phyloP scores from a whole-genome alignment of 2,113 vertebrate species.

The Alouatta palliata region DNA sequence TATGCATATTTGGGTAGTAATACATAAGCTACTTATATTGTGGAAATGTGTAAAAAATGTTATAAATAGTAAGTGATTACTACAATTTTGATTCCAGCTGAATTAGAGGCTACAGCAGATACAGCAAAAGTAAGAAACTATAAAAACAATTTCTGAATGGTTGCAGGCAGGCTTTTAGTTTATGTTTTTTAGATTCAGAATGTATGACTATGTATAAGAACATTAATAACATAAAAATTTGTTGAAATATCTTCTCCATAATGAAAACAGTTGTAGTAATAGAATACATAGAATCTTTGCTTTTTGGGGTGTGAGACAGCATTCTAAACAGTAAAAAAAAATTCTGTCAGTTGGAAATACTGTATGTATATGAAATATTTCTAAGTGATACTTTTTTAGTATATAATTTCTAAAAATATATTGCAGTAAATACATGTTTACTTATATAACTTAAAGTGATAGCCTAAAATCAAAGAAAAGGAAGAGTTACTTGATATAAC shows the following conservation, averaged over 20 bases:
- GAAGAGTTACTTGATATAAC: not conserved
- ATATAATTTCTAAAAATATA: conserved; percentile 22
- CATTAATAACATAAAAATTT: not conserved
- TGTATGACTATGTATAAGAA: not conserved
- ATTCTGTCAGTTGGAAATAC: not conserved
- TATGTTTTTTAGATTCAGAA: conserved; percentile 18
- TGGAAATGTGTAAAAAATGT: not conserved
- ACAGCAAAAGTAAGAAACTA: not conserved
- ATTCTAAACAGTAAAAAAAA: not conserved
- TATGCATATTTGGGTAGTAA: not conserved
- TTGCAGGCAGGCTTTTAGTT: conserved; percentile 22
- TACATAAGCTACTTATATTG: not conserved
- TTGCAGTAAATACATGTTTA: not conserved
- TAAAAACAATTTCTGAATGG: conserved; percentile 21
- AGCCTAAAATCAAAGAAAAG: not conserved
- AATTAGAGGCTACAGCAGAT: conserved; percentile 26
- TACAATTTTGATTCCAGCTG: conserved; percentile 64
- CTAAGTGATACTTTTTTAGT: conserved; percentile 18
- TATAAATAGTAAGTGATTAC: conserved; percentile 54
- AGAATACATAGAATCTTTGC: not conserved
- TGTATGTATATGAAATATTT: not conserved
- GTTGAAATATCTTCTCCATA: conserved; percentile 7
- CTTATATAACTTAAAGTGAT: not conserved
- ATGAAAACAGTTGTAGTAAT: conserved; percentile 18
- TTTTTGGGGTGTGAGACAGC: not conserved